Evolutionary conservation across 2,888 invertebrate genomes (phyloP), one percentile per base, ranked within the genome.

Genomic region (Phlogophora meticulosa): DNA sequence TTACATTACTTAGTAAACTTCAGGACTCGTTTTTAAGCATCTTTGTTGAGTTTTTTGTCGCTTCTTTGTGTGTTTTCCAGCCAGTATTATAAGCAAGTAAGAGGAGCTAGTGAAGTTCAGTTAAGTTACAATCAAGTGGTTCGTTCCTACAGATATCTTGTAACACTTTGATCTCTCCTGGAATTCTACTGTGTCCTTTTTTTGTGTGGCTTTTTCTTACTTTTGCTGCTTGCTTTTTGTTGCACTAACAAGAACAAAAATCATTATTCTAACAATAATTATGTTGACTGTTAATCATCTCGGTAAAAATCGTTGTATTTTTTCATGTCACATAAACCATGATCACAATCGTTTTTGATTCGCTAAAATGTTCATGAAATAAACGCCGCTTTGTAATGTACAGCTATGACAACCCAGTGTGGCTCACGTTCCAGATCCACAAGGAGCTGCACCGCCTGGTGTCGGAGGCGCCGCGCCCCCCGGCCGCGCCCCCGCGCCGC

Each of bases 361-460:
- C 28, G 5, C 28, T 5, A 28, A 28, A 28, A 28, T 4, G 28
- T 28, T 28, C 28, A 28, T 28, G 28, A 28, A 28, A 5, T 28
- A 4, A 4, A 5, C 5, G 4, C 28, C 28, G 2, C 28, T 28
- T 5, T 28, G 28, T 28, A 28, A 5, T 5, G 5, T 2, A 28
- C 28, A 28, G 28, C 0, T n/a, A 9, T 3, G 17, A 7, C 0
- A 36, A 34, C 24, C 4, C 0, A 1, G 0, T 3, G 28, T 3
- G 0, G 7, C 1, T 5, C 3, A 0, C 7, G 43, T 4, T 45
- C 0, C 81, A 97, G 96, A 96, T 97, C 82, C 97, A 98, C 91
- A 97, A 97, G 85, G 98, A 98, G 90, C 95, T 97, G 68, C 96
- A 97, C 59, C 96, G 97, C 20, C 95, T 97, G 67, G 96, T 97